These are phyloP conservation scores for Campaea margaritaria DNA, from an alignment of 2,888 invertebrate genomes.

Conservation along the genomic window DNA sequence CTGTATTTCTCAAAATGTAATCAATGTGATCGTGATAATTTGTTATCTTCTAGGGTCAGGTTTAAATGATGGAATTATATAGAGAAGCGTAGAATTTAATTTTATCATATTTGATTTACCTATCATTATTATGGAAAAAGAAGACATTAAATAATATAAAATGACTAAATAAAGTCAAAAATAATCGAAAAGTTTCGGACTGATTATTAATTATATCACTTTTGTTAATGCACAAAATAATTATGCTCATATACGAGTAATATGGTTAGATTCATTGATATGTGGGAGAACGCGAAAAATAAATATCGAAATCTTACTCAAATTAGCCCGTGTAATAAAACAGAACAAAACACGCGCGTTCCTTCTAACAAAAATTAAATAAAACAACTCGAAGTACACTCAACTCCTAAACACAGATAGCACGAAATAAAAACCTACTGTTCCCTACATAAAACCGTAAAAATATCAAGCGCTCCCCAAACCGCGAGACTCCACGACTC, in stretches of 20 bases:
- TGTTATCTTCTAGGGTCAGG: not conserved
- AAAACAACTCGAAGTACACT: conserved; percentile 33
- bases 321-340: not conserved
- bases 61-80: not conserved
- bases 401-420: conserved; percentile 30
- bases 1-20: conserved; percentile 5
- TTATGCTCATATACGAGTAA: too few relatives aligned
- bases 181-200: too few relatives aligned
- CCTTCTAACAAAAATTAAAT: conserved; percentile 33
- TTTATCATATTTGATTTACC: too few relatives aligned
- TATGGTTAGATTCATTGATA: too few relatives aligned
- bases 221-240: too few relatives aligned
- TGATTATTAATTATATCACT: too few relatives aligned
- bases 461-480: conserved; percentile 62
- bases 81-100: too few relatives aligned
- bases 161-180: too few relatives aligned
- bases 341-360: conserved; percentile 20
- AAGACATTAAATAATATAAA: too few relatives aligned
- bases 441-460: conserved; percentile 54
- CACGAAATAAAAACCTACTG: conserved; percentile 42
- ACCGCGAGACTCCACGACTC: conserved; percentile 53
- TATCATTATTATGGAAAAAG: too few relatives aligned
- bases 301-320: too few relatives aligned
- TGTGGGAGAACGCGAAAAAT: too few relatives aligned
- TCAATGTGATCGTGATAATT: conserved; percentile 9